Base-by-base conservation (phyloP, 1,140 invertebrate genomes). In the Ganaspis sp. region DNA sequence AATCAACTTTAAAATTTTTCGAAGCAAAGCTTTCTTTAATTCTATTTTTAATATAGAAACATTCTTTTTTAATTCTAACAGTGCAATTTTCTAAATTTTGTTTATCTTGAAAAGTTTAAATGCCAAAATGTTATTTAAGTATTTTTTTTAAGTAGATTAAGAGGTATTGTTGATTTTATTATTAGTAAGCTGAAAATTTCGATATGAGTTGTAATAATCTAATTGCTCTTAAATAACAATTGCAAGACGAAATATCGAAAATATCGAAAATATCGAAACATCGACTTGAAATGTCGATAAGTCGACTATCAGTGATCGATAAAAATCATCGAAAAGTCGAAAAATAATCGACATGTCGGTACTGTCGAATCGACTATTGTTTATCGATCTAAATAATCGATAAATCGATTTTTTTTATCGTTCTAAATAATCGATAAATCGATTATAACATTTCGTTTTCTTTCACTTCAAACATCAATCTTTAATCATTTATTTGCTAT, bases 31-130 rank as follows among this genome's bases (percentile, higher is more conserved):
- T 40, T 12, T 19, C 26, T 15, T 64, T 58, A 17, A 21, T 15
- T 34, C 1, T 73, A 12, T 45, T 38, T 38, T 38, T 38, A 5
- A 5, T 5, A n/a, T n/a, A n/a, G n/a, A n/a, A n/a, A n/a, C n/a
- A 12, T 38, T 9, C 53, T 54, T 34, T n/a, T n/a, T 49, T 58
- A 9, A 17, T 73, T 64, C 58, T 64, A 64, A 29, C 29, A 64
- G 58, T 64, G 58, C 58, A 64, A 29, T 26, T 15, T 15, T 26
- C 26, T n/a, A 64, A 64, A 29, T 29, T 64, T 64, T 29, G 1
- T 49, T 17, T 17, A 17, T 29, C 11, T 58, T 26, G 9, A 26
- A 58, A 64, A 34, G 58, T 64, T 12, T 64, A 64, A n/a, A 26
- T 34, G 11, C n/a, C 58, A 64, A 64, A 29, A 64, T 15, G 15